These are phyloP conservation scores for Phalangium opilio DNA, from an alignment of 2,888 invertebrate species.

Conservation along the genomic window DNA sequence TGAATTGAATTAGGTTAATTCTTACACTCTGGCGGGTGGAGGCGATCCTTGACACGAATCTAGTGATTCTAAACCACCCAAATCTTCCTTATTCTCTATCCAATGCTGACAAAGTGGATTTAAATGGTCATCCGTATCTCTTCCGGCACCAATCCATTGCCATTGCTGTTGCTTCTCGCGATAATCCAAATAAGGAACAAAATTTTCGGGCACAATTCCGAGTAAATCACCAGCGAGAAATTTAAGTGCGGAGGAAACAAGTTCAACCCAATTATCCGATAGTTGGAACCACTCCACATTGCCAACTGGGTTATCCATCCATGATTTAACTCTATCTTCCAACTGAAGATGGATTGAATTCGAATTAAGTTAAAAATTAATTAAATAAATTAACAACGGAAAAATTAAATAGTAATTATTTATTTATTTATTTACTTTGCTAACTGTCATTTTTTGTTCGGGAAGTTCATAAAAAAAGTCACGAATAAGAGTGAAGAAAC, in stretches of 20 bases:
- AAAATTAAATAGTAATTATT: no score
- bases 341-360: slow-evolving; percentile 40
- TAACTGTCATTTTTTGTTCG: slow-evolving; percentile 64
- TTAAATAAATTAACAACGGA: slow-evolving; percentile 3
- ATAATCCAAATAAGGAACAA: slow-evolving; percentile 74
- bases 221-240: slow-evolving; percentile 68
- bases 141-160: slow-evolving; percentile 86
- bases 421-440: slow-evolving; percentile 24
- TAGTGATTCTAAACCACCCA: slow-evolving; percentile 16
- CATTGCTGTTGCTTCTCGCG: slow-evolving; percentile 47
- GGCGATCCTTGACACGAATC: slow-evolving; percentile 29
- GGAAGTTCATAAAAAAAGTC: slow-evolving; percentile 68
- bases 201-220: slow-evolving; percentile 56
- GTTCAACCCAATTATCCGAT: slow-evolving; percentile 40
- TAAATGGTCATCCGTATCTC: slow-evolving; percentile 68
- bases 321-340: slow-evolving; percentile 38
- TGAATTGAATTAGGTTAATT: background rate
- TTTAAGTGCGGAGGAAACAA: slow-evolving; percentile 59
- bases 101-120: slow-evolving; percentile 60
- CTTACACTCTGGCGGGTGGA: slow-evolving; percentile 31
- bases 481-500: slow-evolving; percentile 71
- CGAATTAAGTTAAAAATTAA: slow-evolving; percentile 6
- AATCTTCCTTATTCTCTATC: slow-evolving; percentile 37
- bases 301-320: slow-evolving; percentile 30
- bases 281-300: slow-evolving; percentile 29